These are phyloP conservation scores for Hemaris fuciformis DNA, from an alignment of 2,888 invertebrate genomes.

Conservation along the genomic window DNA sequence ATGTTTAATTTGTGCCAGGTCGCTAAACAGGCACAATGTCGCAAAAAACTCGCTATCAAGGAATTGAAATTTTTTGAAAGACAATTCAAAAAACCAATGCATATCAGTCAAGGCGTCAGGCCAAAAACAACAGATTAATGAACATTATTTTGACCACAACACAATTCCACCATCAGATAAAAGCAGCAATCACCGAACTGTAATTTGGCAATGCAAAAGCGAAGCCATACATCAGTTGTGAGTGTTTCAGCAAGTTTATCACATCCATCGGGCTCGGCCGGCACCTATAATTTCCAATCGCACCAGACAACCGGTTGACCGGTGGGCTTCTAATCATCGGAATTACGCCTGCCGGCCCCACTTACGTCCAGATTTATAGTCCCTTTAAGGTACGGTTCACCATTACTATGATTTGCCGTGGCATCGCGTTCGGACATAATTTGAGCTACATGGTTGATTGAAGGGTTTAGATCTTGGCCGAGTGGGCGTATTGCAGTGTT, in stretches of 20 bases:
- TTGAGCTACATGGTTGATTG: conserved; percentile 34
- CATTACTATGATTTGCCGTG: conserved; percentile 47
- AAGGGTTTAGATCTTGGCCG: conserved; percentile 18
- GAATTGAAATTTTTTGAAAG: no score
- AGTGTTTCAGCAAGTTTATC: neutral
- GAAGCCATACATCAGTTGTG: neutral
- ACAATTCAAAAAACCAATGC: no score
- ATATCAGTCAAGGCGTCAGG: no score
- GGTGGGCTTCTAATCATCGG: conserved; percentile 41
- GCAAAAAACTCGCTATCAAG: no score
- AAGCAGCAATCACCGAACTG: neutral
- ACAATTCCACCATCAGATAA: neutral
- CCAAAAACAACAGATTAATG: no score
- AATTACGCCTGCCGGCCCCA: conserved; percentile 34
- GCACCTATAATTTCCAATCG: conserved; percentile 38
- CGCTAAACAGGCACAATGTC: no score
- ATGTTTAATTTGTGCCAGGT: no score
- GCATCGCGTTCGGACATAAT: conserved; percentile 44
- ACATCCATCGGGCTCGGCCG: neutral
- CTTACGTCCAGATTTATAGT: conserved; percentile 48
- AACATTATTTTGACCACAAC: no score
- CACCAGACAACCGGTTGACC: conserved; percentile 25
- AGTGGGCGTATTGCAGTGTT: neutral
- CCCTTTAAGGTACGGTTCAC: conserved; percentile 35
- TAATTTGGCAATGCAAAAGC: neutral